Base-by-base conservation (phyloP, 2,797 vertebrate genomes). In the Phoeniculus purpureus region DNA sequence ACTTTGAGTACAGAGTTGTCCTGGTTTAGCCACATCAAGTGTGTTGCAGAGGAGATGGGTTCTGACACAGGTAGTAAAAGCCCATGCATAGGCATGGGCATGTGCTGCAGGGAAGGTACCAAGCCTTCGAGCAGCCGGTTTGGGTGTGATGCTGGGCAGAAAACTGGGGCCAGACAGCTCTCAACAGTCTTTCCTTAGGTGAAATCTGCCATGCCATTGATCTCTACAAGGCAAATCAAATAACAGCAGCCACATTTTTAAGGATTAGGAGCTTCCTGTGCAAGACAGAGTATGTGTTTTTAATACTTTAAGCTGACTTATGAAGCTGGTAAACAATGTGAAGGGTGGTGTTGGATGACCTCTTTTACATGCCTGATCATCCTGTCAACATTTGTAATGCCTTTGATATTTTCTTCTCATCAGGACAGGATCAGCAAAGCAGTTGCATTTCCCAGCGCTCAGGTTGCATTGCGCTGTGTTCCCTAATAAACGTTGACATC, bases 231-330 rank as follows among this genome's bases (percentile, higher is more conserved):
- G 88, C 92, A 97, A 96, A 94, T 89, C 87, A 79, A 96, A 87
- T 90, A 89, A 74, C 64, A 95, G 48, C 83, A 85, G 61, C 31
- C 66, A 91, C 94, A 91, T 92, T 96, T 97, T 88, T 81, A 88
- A 95, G 93, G 92, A 96, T 95, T 95, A 95, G 76, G 82, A 87
- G 88, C 85, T 96, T 95, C 90, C 95, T 82, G 61, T 88, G 71
- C 86, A 92, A 90, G 92, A 93, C 79, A 77, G 64, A 37, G 37
- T 87, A 54, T 84, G 67, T 87, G 68, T 87, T 94, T 94, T 96
- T 95, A 94, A 93, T 95, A 94, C 95, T 93, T 96, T 96, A 96
- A 96, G 94, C 94, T 90, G 92, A 93, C 85, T 95, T 91, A 84
- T 16, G 20, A 93, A 92, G 72, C 81, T 48, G 75, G 83, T 93